These are phyloP conservation scores for Dexiosoma caninum DNA, from an alignment of 2,888 invertebrate genomes.

Conservation along the genomic window DNA sequence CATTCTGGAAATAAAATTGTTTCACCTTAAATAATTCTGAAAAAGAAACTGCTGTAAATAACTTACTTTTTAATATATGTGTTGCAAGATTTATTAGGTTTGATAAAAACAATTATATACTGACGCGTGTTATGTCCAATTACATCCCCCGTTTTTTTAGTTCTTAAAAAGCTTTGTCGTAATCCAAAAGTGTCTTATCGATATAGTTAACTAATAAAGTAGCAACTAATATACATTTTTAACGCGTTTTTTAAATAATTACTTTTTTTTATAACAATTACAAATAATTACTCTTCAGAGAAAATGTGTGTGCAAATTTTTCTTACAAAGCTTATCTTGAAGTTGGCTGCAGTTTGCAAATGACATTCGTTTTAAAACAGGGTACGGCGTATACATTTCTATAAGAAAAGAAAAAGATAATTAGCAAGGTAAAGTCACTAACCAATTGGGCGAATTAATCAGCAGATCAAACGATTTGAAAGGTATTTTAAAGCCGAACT, in stretches of 20 bases:
- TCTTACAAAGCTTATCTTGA: constrained; percentile 47
- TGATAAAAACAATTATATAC: neutral
- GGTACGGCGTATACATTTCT: neutral
- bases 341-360: constrained; percentile 57
- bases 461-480: too few relatives aligned
- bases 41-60: too few relatives aligned
- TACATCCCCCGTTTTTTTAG: neutral
- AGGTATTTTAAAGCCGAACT: too few relatives aligned
- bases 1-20: constrained; percentile 60
- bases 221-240: constrained; percentile 29
- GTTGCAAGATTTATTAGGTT: neutral
- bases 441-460: too few relatives aligned
- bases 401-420: too few relatives aligned
- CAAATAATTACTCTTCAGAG: neutral
- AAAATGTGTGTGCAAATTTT: constrained; percentile 43
- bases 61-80: neutral
- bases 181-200: too few relatives aligned
- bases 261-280: neutral
- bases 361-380: neutral
- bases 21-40: too few relatives aligned
- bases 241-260: neutral
- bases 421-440: too few relatives aligned
- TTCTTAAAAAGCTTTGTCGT: neutral
- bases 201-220: neutral
- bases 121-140: constrained; percentile 29